A percentile compares a stretch with the other conserved stretches of the same genome.
phyloP scores from a whole-genome alignment of 2,113 vertebrate genomes.

The Casuarius casuarius region DNA sequence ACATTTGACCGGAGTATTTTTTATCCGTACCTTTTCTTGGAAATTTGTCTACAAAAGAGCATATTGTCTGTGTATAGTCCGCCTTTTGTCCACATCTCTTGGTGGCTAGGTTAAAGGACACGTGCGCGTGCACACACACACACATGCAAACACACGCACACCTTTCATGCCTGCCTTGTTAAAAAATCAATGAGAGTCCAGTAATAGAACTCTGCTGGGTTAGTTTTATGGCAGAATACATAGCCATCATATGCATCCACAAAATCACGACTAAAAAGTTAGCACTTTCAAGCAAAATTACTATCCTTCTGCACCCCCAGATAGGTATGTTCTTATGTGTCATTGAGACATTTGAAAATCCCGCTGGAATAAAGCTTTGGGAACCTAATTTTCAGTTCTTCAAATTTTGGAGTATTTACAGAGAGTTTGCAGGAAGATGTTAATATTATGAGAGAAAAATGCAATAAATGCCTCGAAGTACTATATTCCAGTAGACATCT shows the following conservation, averaged over 20 bases:
- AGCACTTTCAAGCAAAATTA: background rate
- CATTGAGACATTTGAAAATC: background rate
- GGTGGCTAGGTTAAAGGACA: background rate
- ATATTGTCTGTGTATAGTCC: background rate
- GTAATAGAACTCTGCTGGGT: background rate
- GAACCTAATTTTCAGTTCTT: background rate
- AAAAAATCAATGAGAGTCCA: background rate
- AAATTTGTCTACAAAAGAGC: background rate
- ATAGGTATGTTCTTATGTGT: background rate
- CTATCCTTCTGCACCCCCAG: background rate
- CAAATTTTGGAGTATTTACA: background rate
- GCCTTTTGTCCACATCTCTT: background rate
- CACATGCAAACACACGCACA: too few species aligned
- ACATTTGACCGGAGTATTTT: background rate
- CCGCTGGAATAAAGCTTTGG: background rate
- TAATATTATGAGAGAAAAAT: background rate
- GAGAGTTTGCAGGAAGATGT: background rate
- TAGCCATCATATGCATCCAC: background rate
- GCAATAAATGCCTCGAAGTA: background rate
- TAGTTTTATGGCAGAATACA: background rate
- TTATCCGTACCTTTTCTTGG: background rate
- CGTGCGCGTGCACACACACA: fast-evolving
- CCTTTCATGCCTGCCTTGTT: background rate
- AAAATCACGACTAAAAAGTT: background rate
- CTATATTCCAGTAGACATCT: background rate